Percentiles rank a stretch among this genome's conserved stretches.
Evolutionary conservation across 2,888 invertebrate genomes (phyloP).

Genomic region (Caenorhabditis drosophilae): DNA sequence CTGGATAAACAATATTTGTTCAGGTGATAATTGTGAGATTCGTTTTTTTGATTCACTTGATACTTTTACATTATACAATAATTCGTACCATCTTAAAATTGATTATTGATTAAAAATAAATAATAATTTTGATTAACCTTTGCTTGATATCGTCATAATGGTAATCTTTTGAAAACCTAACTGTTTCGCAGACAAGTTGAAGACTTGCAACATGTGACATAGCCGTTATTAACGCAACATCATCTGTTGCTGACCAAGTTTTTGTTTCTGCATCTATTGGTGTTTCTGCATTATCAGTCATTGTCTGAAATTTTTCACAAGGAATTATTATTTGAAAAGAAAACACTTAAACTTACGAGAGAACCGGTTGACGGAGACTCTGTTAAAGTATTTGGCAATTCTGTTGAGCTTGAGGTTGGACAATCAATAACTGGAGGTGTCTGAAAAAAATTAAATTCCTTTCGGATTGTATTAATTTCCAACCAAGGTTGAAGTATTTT

Average conservation of each 20-base stretch:
- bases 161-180: constrained; percentile 94
- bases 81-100: constrained; percentile 85
- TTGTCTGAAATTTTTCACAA: too few species aligned
- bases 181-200: constrained; percentile 81
- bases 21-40: constrained; percentile 37
- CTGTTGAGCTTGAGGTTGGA: too few species aligned
- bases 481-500: too few species aligned
- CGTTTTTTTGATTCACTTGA: constrained; percentile 72
- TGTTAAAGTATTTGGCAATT: too few species aligned
- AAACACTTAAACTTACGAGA: too few species aligned
- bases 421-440: too few species aligned
- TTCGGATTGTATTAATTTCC: too few species aligned
- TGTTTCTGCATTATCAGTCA: too few species aligned
- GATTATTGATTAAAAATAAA: too few species aligned
- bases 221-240: constrained; percentile 88
- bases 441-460: too few species aligned
- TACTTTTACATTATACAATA: constrained; percentile 91
- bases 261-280: constrained; percentile 5
- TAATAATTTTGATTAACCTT: constrained; percentile 71
- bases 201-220: constrained; percentile 81
- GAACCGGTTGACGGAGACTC: too few species aligned
- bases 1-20: constrained; percentile 35
- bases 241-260: constrained; percentile 96
- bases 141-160: constrained; percentile 90
- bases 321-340: too few species aligned